Evolutionary conservation across 2,797 vertebrate genomes (phyloP).

Genomic region (Mus spretus): DNA sequence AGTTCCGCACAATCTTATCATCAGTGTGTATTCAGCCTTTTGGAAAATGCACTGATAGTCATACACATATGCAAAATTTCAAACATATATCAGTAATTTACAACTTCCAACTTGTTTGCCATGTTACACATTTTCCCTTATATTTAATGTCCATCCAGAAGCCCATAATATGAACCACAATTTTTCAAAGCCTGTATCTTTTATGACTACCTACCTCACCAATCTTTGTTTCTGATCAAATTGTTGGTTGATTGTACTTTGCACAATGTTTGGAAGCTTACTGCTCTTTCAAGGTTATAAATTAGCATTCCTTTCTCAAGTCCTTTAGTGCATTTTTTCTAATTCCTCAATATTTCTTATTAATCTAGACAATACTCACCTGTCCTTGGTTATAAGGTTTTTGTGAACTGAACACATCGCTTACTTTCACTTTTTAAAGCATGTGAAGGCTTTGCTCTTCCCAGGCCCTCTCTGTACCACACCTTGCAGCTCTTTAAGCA

Average conservation of each 20-base stretch:
- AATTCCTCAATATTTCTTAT: neutral
- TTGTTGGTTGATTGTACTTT: neutral
- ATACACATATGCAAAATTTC: neutral
- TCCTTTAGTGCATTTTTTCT: neutral
- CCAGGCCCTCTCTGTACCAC: neutral
- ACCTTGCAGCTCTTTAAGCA: conserved; percentile 2
- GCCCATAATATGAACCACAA: neutral
- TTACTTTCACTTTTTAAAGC: neutral
- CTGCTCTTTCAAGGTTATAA: neutral
- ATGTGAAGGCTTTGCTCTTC: neutral
- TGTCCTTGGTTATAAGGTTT: neutral
- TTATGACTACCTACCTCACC: neutral
- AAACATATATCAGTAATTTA: neutral
- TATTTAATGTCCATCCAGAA: neutral
- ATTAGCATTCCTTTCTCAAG: neutral
- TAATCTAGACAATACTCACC: neutral
- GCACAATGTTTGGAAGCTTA: neutral
- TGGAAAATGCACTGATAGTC: neutral
- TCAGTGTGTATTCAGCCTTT: neutral
- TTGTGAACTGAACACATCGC: neutral
- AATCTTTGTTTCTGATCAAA: conserved; percentile 38
- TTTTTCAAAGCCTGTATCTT: neutral
- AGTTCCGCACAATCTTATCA: neutral
- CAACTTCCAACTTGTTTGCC: neutral
- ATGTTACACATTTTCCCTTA: neutral